A percentile compares a stretch with the other conserved stretches of the same genome.
Evolutionary conservation across 2,113 vertebrate species (phyloP).

Genomic region (Amphilophus citrinellus): DNA sequence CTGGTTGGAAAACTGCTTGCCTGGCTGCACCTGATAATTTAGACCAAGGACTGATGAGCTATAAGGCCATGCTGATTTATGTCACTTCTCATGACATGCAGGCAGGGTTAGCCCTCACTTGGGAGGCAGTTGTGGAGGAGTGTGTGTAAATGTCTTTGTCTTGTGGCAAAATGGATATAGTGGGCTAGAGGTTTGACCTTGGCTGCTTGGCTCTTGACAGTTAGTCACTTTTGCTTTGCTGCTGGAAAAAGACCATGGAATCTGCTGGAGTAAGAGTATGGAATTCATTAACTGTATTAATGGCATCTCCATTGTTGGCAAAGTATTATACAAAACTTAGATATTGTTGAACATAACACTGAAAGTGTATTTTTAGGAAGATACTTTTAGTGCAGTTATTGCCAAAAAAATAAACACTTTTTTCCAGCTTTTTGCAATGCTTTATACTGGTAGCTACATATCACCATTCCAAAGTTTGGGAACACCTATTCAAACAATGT

Average conservation of each 20-base stretch:
- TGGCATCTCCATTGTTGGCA: no score
- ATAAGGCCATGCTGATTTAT: conserved; percentile 57
- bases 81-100: conserved; percentile 40
- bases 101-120: conserved; percentile 17
- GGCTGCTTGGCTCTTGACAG: background rate
- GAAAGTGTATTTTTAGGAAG: no score
- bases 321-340: no score
- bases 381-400: background rate
- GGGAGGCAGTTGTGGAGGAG: background rate
- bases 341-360: no score
- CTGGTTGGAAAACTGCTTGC: conserved; percentile 1
- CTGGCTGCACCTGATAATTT: conserved; percentile 56
- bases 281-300: no score
- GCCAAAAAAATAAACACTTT: background rate
- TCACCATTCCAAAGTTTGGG: no score
- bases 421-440: no score
- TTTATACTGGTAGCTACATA: no score
- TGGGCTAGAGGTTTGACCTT: conserved; percentile 23
- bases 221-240: no score
- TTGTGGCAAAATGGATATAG: conserved; percentile 15
- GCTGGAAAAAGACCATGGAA: no score
- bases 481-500: no score
- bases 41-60: conserved; percentile 53
- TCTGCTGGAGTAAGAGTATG: no score
- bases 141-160: background rate